Evolutionary conservation across 2,888 invertebrate genomes (phyloP), one percentile per base, ranked within the genome.

Genomic region (Ceraclea dissimilis): DNA sequence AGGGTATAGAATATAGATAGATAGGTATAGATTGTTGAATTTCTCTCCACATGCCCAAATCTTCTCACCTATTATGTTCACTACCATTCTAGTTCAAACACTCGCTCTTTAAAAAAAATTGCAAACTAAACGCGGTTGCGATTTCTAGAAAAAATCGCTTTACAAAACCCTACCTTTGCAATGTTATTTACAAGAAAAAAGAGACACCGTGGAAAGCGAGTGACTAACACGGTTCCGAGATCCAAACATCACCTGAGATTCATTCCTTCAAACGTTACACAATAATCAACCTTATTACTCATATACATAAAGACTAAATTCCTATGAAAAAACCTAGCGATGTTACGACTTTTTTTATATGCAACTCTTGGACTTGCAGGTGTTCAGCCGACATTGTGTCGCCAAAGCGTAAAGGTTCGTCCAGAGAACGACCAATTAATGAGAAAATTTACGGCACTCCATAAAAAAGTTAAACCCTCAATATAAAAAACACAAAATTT

Each of bases 321-420:
- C 49, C 13, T 22, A n/a, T 8, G 26, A 49, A 49, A 21, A 26
- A 26, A 4, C 10, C 4, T 26, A 11, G 2, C n/a, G 17, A 49
- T 19, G 47, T 26, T 20, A 49, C 49, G 18, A 19, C 26, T 22
- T 26, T 49, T 26, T 39, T 39, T 13, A 39, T 39, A 21, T 26
- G 10, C 8, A 49, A 19, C 10, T n/a, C 8, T 18, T 17, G 19
- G n/a, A 48, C 33, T 6, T 59, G 61, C 61, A 61, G 61, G 61
- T 61, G 61, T 61, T 61, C 61, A 50, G 26, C 59, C 61, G 61
- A 58, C 61, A 61, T 59, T 61, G 59, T 61, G 61, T 61, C 61
- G 61, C 61, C 61, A 58, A 49, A 43, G 54, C 49, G 39, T 44
- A 54, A 54, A 49, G 49, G 49, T 49, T 20, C 49, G 20, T 20